A percentile compares a stretch with the other conserved stretches of the same genome.
These are phyloP conservation scores for Phyllostomus discolor DNA, from an alignment of 2,113 vertebrate species.

Conservation along the genomic window DNA sequence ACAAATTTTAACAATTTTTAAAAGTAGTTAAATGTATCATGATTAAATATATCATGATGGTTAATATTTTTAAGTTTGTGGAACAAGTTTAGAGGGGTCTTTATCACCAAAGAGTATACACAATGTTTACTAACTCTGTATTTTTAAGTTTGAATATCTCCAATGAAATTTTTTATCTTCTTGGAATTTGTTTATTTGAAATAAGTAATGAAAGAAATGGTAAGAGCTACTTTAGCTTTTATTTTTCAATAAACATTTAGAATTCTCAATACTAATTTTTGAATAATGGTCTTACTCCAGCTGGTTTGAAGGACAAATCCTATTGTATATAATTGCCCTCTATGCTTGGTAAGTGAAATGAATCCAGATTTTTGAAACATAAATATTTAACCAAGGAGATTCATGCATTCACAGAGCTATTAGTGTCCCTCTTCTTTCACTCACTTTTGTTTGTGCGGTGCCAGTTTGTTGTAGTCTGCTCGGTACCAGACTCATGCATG, in stretches of 20 bases:
- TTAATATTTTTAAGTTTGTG: background rate
- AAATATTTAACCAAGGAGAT: background rate
- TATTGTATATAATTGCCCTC: background rate
- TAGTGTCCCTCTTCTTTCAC: background rate
- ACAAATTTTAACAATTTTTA: background rate
- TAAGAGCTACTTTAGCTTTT: background rate
- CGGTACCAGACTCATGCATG: background rate
- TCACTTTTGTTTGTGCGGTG: background rate
- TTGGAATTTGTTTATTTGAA: background rate
- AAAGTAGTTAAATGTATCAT: background rate
- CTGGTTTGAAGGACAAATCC: background rate
- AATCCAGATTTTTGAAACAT: background rate
- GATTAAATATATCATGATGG: background rate
- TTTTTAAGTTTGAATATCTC: background rate
- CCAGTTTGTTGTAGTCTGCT: background rate
- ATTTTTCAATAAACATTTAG: background rate
- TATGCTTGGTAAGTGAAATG: background rate
- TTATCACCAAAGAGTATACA: background rate
- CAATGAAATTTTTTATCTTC: background rate
- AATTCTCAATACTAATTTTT: background rate
- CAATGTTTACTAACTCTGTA: background rate
- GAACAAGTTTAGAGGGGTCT: background rate
- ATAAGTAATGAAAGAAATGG: background rate
- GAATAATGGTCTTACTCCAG: background rate
- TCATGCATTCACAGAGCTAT: background rate